phyloP scores from a whole-genome alignment of 2,888 invertebrate species.

The Portevinia maculata region DNA sequence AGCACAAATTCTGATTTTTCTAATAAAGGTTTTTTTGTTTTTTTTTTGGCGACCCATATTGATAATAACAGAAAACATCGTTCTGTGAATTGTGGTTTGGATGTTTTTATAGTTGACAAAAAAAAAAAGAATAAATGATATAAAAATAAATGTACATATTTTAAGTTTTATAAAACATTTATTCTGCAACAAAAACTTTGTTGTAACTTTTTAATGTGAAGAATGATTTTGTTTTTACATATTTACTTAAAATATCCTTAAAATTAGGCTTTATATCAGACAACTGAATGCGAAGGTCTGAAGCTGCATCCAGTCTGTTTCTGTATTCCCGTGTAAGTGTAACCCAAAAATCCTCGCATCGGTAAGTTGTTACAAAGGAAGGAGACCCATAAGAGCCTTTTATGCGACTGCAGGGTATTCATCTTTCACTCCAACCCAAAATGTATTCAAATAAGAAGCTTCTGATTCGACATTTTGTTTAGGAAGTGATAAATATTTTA shows the following conservation, averaged over 20 bases:
- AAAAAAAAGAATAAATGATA: slow-evolving; percentile 25
- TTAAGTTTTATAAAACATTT: too few relatives aligned
- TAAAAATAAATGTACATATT: slow-evolving; percentile 19
- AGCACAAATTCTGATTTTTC: too few relatives aligned
- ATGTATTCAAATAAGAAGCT: slow-evolving; percentile 16
- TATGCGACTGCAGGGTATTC: slow-evolving; percentile 16
- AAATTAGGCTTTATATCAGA: neutral
- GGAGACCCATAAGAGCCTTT: neutral
- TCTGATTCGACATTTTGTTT: slow-evolving; percentile 3
- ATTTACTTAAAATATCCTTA: too few relatives aligned
- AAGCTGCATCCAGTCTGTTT: too few relatives aligned
- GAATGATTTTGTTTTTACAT: neutral
- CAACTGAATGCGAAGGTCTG: neutral
- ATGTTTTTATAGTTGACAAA: slow-evolving; percentile 4
- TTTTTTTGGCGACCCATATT: slow-evolving; percentile 19
- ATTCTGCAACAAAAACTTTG: slow-evolving; percentile 11
- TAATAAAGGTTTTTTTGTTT: too few relatives aligned
- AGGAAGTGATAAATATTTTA: neutral
- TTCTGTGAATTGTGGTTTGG: slow-evolving; percentile 9
- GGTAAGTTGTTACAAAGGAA: slow-evolving; percentile 1
- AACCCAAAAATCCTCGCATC: neutral
- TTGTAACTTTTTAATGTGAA: neutral
- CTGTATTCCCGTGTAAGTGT: neutral
- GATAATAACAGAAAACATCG: slow-evolving; percentile 17
- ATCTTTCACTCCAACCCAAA: slow-evolving; percentile 27